Evolutionary conservation across 1,140 invertebrate species (phyloP), one percentile per base, ranked within the genome.

Genomic region (Olivierus martensii): DNA sequence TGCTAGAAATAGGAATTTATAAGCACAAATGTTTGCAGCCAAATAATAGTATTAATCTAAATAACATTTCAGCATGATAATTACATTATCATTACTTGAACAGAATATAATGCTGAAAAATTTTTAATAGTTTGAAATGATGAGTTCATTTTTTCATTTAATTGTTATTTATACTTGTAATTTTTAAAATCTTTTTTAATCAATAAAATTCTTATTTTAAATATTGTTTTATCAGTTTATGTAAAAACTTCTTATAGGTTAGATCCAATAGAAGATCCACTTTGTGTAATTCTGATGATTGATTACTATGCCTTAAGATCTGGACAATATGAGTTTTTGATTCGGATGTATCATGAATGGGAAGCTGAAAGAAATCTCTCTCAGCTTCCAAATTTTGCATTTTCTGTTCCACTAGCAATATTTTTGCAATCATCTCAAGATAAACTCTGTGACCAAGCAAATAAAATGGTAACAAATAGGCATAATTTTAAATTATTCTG

Each of bases 361-460:
- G 79, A 83, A 63, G 60, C 67, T 11, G 63, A 67, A 4, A 77
- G 80, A 50, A 85, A 89, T 71, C 70, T 89, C 4, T 76, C 75
- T 18, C 83, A 87, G 63, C 68, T 94, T 37, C 89, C 88, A 46
- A 94, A 93, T 64, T 84, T 92, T 74, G 80, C 84, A 0, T 92
- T 81, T 63, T 91, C 87, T 2, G 70, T 84, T 47, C 82, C 89
- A 0, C 65, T 93, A 44, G 84, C 88, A 35, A 71, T 83, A 66
- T 84, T 80, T 72, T 49, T 58, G 34, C 19, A 49, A 18, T 45
- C 56, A 46, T 12, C 42, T 14, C 28, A 54, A 15, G 42, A 55
- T 17, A 38, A 36, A 28, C 22, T 37, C 14, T 41, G 46, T 9
- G 11, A 36, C 21, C 28, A 50, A 37, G 56, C 56, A 36, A 51